Evolutionary conservation across 2,113 vertebrate genomes (phyloP).

Genomic region (Caretta caretta): DNA sequence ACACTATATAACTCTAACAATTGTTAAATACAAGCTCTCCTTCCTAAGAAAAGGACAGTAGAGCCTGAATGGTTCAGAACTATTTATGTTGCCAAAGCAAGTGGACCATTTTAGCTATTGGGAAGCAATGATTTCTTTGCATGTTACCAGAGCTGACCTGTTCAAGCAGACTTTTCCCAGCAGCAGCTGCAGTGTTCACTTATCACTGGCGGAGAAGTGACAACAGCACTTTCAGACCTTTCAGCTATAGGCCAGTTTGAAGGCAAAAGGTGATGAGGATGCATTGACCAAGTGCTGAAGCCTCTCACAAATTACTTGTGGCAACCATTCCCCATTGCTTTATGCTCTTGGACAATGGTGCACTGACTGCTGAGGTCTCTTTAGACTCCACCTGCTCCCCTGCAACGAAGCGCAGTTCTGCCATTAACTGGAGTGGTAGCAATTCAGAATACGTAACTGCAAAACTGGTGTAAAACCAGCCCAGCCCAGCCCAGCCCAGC

Average conservation of each 20-base stretch:
- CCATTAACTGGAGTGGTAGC: neutral
- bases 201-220: neutral
- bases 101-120: neutral
- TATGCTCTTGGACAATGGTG: neutral
- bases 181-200: neutral
- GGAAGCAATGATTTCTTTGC: neutral
- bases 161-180: neutral
- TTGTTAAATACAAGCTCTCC: neutral
- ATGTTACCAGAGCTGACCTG: neutral
- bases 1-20: neutral
- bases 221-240: neutral
- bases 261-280: neutral
- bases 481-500: neutral
- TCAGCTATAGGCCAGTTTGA: neutral
- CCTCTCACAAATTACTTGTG: too few species aligned
- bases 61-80: neutral
- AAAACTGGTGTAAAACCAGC: too few species aligned
- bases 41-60: neutral
- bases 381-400: neutral
- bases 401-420: neutral
- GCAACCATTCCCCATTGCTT: neutral
- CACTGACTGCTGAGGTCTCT: too few species aligned
- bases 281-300: neutral
- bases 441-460: neutral
- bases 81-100: neutral